A percentile compares a stretch with the other conserved stretches of the same genome.
Conservation (phyloP, 2,113 vertebrate genomes). For the Ceuthmochares aereus region DNA sequence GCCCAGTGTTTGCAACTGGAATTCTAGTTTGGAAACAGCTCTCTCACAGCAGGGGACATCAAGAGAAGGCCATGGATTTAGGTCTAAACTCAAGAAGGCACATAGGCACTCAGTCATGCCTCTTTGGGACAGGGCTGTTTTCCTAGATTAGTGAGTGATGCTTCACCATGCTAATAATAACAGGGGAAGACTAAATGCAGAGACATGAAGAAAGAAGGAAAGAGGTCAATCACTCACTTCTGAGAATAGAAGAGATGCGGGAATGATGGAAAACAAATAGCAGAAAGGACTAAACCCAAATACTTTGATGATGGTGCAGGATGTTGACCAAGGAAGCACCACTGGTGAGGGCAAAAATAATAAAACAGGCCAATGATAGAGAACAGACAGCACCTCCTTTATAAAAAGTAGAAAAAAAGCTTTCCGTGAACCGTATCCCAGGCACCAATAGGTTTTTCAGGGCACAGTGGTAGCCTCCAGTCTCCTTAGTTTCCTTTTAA, state of each 20-base stretch:
- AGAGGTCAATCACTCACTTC: background rate
- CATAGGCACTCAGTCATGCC: background rate
- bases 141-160: background rate
- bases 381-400: background rate
- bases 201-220: background rate
- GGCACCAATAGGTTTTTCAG: background rate
- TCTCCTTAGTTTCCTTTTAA: background rate
- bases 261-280: background rate
- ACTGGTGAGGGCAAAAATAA: background rate
- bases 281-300: background rate
- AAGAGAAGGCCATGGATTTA: background rate
- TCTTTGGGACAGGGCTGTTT: background rate
- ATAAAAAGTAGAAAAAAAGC: background rate
- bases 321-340: background rate
- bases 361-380: background rate
- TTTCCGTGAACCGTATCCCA: background rate
- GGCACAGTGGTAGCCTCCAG: background rate
- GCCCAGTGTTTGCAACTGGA: accelerated
- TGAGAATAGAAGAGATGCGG: background rate
- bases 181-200: background rate
- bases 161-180: background rate
- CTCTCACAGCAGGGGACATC: accelerated
- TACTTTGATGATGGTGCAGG: background rate
- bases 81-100: background rate
- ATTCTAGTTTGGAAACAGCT: background rate